Evolutionary conservation across 2,113 vertebrate genomes (phyloP), one percentile per base, ranked within the genome.

Genomic region (Myrmophylax atrothorax): DNA sequence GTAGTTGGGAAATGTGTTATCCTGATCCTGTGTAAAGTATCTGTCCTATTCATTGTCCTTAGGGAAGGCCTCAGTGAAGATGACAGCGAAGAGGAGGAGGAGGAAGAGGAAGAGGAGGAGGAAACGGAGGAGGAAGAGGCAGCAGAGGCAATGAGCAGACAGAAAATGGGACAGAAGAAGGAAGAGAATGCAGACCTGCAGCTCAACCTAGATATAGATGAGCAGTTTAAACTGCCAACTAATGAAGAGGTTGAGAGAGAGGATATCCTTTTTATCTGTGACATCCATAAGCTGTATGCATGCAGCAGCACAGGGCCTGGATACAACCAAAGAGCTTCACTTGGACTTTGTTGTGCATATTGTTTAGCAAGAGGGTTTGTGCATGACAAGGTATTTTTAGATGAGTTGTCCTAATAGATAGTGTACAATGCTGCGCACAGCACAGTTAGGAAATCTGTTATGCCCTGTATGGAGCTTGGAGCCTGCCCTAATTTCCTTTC

Each of bases 181-280:
- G 97, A 98, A 23, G 97, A 98, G 5, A 96, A 98, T 14, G 93
- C 96, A 10, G 97, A 97, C 18, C 87, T 99, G 38, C 98, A 99
- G 96, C 97, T 99, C 76, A 99, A 99, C 82, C 79, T 99, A 49
- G 98, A 99, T 14, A 95, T 98, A 49, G 98, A 98, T 1, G 99
- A 99, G 38, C 40, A 49, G 7, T 99, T 99, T 90, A 97, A 97
- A 74, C 96, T 99, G 35, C 99, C 99, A 29, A 97, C 95, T 47
- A 78, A 86, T 14, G 98, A 99, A 46, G 98, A 99, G 53, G 88
- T 96, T n/a, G 98, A 98, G 69, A 99, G 96, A 49, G 98, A 99
- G 73, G 95, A 99, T 99, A 97, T 98, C 98, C 98, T 98, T 98
- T 77, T 42, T 81, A 40, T 75, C 25, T 69, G 31, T 62, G 25